Percentiles rank a stretch among this genome's conserved stretches.
Evolutionary conservation across 2,113 vertebrate species (phyloP).

Genomic region (Micromys minutus): DNA sequence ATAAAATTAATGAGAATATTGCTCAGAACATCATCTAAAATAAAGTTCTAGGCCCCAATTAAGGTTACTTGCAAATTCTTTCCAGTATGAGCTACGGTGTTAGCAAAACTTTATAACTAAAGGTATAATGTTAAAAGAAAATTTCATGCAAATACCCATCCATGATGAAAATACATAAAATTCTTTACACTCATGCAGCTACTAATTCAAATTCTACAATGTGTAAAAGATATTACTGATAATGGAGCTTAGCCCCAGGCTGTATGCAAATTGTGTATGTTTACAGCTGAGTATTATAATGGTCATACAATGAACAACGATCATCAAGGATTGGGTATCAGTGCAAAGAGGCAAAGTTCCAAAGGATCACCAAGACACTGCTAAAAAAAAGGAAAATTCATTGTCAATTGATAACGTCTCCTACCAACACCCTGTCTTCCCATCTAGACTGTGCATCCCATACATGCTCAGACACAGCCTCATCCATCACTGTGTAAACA

Average conservation of each 20-base stretch:
- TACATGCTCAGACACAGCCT: background rate
- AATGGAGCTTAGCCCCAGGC: background rate
- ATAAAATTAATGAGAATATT: background rate
- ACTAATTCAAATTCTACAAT: background rate
- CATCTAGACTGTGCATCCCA: no score
- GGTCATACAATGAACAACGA: background rate
- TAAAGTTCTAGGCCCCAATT: background rate
- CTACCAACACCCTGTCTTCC: background rate
- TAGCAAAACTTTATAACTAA: background rate
- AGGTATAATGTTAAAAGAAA: background rate
- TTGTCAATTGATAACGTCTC: no score
- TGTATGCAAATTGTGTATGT: background rate
- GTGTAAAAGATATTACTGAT: no score
- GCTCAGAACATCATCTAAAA: background rate
- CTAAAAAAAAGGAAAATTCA: no score
- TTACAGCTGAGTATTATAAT: background rate
- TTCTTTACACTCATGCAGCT: background rate
- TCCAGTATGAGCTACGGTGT: no score
- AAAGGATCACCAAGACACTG: background rate
- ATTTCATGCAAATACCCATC: background rate
- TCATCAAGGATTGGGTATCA: background rate
- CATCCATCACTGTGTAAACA: constrained; percentile 43
- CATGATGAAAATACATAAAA: background rate
- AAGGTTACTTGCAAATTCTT: background rate
- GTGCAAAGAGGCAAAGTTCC: background rate